Base-by-base conservation (phyloP, 2,888 invertebrate species). In the Cerastoderma edule region DNA sequence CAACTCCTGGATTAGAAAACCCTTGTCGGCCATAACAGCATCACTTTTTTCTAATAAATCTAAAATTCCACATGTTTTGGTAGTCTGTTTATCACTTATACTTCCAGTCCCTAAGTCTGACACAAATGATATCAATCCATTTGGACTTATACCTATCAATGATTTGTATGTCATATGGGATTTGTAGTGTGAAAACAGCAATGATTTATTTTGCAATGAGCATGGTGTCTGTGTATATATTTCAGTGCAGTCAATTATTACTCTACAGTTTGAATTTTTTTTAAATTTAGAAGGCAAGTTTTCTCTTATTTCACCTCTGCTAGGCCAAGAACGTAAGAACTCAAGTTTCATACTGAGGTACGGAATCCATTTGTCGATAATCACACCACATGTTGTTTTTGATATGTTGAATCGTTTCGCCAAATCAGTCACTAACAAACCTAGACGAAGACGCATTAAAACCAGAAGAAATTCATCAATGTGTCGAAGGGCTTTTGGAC, bases 201-300 rank as follows among this genome's bases (percentile, higher is more conserved):
- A 28, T 19, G 73, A 66, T 39, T 73, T 72, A 1, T 64, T 50
- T 3, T 39, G 13, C 0, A 79, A 39, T 10, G 79, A 79, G 1
- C 68, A 46, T 22, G 81, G 79, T 32, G 65, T 72, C 39, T 84
- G 67, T 39, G 76, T 80, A 32, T 33, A 71, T 16, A 84, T 22
- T 56, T 84, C 83, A 39, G 83, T 84, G 44, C 84, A 84, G 74
- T 84, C 84, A 30, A 84, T 57, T 22, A 84, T 77, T 0, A 84
- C 79, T 32, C 83, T 35, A 16, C 72, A 72, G 13, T 57, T 67
- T 1, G 79, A 77, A 60, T 75, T 82, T 50, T 66, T 65, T 22
- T 44, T 39, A 44, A 84, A 84, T 6, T 30, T 63, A 13, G 27
- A 27, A 50, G 83, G 78, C 78, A 84, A 75, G 19, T 48, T 57